phyloP scores from a whole-genome alignment of 2,888 invertebrate species.

The Ophraella communa region DNA sequence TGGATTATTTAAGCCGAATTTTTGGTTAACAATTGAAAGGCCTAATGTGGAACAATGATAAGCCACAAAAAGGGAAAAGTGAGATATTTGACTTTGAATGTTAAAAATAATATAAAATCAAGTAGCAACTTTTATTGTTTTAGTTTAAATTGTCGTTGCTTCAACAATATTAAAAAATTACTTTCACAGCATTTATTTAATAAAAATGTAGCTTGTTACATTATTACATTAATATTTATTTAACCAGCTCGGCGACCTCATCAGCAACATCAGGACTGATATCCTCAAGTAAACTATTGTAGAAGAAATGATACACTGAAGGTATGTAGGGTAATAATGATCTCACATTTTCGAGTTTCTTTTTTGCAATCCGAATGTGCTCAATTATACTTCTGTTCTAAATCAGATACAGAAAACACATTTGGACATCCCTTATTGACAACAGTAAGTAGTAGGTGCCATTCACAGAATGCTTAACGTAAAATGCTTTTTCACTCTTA shows the following conservation, averaged over 20 bases:
- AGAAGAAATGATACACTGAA: constrained; percentile 13
- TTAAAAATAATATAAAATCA: too few relatives aligned
- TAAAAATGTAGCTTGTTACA: not conserved
- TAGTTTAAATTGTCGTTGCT: not conserved
- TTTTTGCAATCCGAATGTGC: constrained; percentile 13
- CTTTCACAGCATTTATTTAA: not conserved
- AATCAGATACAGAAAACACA: constrained; percentile 10
- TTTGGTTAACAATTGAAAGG: too few relatives aligned
- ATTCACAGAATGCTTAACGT: too few relatives aligned
- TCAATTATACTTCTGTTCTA: constrained; percentile 10
- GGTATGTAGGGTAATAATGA: constrained; percentile 13
- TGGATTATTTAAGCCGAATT: too few relatives aligned
- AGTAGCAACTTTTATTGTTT: too few relatives aligned
- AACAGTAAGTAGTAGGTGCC: constrained; percentile 8
- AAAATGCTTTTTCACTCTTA: too few relatives aligned
- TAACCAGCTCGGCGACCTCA: not conserved
- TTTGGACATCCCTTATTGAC: constrained; percentile 10
- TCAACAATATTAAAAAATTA: not conserved
- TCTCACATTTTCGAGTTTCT: constrained; percentile 16
- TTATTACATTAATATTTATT: not conserved
- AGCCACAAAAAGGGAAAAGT: too few relatives aligned
- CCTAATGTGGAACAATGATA: too few relatives aligned
- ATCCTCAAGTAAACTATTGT: constrained; percentile 13
- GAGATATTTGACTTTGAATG: not conserved
- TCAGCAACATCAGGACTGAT: constrained; percentile 4